A percentile compares a stretch with the other conserved stretches of the same genome.
Evolutionary conservation across 2,888 invertebrate genomes (phyloP).

Genomic region (Masnerella sp.): DNA sequence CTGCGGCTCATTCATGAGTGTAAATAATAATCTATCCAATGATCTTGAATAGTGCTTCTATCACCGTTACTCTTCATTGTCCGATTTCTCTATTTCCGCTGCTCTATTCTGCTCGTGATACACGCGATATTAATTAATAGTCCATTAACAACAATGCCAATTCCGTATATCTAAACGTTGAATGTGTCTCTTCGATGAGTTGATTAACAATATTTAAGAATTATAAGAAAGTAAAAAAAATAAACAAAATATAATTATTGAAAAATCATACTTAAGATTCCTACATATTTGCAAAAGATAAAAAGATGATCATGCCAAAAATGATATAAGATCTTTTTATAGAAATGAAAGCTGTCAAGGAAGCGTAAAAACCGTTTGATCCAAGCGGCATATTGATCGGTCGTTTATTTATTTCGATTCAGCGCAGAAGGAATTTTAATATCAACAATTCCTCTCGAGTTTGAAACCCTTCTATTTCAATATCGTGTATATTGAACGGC

Average conservation of each 20-base stretch:
- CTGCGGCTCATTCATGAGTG: neutral
- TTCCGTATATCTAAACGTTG: constrained; percentile 34
- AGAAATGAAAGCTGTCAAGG: constrained; percentile 9
- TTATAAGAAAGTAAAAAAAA: too few relatives aligned
- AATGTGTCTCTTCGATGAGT: too few relatives aligned
- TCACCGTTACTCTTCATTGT: constrained; percentile 30
- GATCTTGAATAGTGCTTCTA: constrained; percentile 9
- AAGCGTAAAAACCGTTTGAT: constrained; percentile 29
- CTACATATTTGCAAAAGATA: too few relatives aligned
- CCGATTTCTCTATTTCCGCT: constrained; percentile 29
- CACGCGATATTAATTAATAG: constrained; percentile 37
- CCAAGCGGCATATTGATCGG: constrained; percentile 22
- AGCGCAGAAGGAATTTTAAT: constrained; percentile 39
- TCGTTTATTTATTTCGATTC: constrained; percentile 42
- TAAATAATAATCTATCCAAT: constrained; percentile 37
- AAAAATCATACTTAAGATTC: too few relatives aligned
- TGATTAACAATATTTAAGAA: too few relatives aligned
- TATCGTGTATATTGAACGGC: constrained; percentile 11
- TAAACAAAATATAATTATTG: too few relatives aligned
- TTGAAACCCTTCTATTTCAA: constrained; percentile 21
- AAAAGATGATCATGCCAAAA: too few relatives aligned
- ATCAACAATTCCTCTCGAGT: constrained; percentile 29
- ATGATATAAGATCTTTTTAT: constrained; percentile 47
- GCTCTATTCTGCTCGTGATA: constrained; percentile 9
- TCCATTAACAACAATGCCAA: constrained; percentile 37